Conservation (phyloP, 2,888 invertebrate species). For the Stramonita haemastoma region DNA sequence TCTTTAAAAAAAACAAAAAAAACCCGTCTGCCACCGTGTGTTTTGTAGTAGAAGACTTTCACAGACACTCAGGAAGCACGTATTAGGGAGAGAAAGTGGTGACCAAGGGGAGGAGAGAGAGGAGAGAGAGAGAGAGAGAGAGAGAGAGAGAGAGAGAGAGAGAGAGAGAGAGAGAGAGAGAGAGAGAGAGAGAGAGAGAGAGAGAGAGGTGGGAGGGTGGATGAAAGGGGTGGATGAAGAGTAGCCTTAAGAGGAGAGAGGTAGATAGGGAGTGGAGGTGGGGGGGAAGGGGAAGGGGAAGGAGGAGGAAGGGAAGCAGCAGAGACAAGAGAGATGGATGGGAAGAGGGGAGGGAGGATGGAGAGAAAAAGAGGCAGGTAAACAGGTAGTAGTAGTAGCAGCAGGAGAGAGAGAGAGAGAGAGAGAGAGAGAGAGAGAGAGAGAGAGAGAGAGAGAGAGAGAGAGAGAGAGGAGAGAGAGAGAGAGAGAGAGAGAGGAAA, state of each 20-base stretch:
- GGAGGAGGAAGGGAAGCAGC: not conserved
- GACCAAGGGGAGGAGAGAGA: not conserved
- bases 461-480: not conserved
- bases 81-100: not conserved
- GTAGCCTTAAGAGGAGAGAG: not conserved
- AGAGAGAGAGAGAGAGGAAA: not conserved
- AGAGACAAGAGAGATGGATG: not conserved
- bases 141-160: not conserved
- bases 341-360: not conserved
- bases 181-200: not conserved
- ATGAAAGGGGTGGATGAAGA: not conserved
- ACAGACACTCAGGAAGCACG: too few species aligned
- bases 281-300: not conserved
- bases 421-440: not conserved
- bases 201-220: not conserved
- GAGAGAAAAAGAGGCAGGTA: not conserved
- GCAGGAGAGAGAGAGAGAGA: not conserved
- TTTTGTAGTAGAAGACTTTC: too few species aligned
- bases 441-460: not conserved
- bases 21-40: too few species aligned
- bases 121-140: not conserved
- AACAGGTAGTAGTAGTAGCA: not conserved
- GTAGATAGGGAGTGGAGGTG: not conserved
- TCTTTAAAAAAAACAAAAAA: not conserved
- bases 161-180: not conserved